A percentile compares a stretch with the other conserved stretches of the same genome.
phyloP scores from a whole-genome alignment of 2,113 vertebrate genomes.

The Nannospalax galili region DNA sequence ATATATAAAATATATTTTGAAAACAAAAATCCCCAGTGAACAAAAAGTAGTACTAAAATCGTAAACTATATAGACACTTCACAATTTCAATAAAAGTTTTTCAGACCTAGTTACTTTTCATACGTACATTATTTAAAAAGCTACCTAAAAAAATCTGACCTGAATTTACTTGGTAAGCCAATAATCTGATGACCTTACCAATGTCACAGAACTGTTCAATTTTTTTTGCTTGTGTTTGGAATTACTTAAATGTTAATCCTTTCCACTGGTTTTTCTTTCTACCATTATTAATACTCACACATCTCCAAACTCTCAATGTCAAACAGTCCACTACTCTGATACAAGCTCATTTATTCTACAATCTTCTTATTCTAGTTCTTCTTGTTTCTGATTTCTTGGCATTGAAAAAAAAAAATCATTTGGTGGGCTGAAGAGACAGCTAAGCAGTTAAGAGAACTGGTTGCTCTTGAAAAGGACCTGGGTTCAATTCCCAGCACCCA shows the following conservation, averaged over 20 bases:
- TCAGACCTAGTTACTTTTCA: background rate
- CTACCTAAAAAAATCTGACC: background rate
- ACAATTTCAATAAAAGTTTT: background rate
- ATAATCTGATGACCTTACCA: background rate
- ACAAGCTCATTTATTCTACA: background rate
- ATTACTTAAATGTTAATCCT: conserved; percentile 26
- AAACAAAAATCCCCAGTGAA: background rate
- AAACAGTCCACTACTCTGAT: background rate
- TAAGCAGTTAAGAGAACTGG: background rate
- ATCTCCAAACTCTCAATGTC: conserved; percentile 44
- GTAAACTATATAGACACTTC: background rate
- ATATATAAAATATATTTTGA: too few relatives aligned
- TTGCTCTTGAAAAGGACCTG: background rate
- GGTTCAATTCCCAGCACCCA: background rate
- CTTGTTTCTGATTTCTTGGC: background rate
- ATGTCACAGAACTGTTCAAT: background rate
- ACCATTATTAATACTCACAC: background rate
- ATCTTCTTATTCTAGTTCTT: background rate
- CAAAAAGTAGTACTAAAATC: background rate
- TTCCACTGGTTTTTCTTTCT: conserved; percentile 9
- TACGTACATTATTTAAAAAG: background rate
- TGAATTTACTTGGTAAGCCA: conserved; percentile 4
- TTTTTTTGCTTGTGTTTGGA: background rate
- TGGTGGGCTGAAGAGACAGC: too few relatives aligned
- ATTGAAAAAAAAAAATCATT: background rate